Evolutionary conservation across 2,113 vertebrate species (phyloP).

Genomic region (Laterallus jamaicensis): DNA sequence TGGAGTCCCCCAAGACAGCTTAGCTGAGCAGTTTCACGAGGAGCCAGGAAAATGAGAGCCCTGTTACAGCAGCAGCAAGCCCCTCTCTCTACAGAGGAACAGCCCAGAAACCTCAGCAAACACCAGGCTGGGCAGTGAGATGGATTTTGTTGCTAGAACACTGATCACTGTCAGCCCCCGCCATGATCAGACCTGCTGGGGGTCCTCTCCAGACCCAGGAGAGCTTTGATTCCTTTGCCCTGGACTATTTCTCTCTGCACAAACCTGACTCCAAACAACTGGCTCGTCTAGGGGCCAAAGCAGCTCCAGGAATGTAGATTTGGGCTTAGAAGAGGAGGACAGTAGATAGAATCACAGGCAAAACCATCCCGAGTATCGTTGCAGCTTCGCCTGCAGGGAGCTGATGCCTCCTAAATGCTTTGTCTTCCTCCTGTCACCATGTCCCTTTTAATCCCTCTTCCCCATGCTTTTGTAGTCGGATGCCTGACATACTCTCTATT

Average conservation of each 20-base stretch:
- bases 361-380: background rate
- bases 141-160: background rate
- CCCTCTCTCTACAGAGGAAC: background rate
- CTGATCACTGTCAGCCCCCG: background rate
- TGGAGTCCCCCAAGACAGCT: background rate
- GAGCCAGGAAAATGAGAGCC: background rate
- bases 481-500: background rate
- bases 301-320: background rate
- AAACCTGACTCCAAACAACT: background rate
- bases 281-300: background rate
- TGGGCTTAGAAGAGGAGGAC: background rate
- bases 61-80: background rate
- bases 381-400: background rate
- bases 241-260: background rate
- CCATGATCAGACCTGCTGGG: background rate
- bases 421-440: background rate
- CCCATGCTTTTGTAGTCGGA: background rate
- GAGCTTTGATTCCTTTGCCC: background rate
- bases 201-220: background rate
- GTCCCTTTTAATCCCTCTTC: background rate
- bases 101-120: background rate
- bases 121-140: background rate
- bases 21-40: background rate
- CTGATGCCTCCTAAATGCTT: slow-evolving; percentile 10
- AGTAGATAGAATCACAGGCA: background rate